Percentiles rank a stretch among this genome's conserved stretches.
phyloP scores from a whole-genome alignment of 2,797 vertebrate genomes.

The Peromyscus melanophrys region DNA sequence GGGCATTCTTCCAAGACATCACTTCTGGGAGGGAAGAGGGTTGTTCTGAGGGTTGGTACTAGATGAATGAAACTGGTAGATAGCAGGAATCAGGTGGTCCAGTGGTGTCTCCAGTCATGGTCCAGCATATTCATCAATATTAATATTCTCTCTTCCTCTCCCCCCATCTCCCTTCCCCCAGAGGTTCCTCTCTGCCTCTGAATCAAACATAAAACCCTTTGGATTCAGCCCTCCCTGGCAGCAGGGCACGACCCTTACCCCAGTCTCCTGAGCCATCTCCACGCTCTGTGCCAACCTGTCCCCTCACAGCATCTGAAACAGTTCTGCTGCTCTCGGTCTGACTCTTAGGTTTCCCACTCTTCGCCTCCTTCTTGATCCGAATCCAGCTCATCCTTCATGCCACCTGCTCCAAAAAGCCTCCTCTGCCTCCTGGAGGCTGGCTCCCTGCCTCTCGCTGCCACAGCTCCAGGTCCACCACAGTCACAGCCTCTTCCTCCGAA shows the following conservation, averaged over 20 bases:
- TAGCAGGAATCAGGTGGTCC: background rate
- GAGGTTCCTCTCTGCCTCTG: background rate
- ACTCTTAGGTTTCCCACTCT: background rate
- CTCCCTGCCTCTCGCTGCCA: background rate
- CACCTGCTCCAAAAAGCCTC: background rate
- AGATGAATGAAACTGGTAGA: background rate
- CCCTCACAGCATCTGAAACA: background rate
- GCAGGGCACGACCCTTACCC: too few relatives aligned
- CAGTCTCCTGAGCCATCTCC: background rate
- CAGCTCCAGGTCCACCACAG: too few relatives aligned
- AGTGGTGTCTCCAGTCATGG: background rate
- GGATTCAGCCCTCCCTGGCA: background rate
- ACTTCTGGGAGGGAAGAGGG: too few relatives aligned
- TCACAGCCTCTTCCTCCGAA: background rate
- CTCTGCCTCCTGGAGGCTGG: background rate
- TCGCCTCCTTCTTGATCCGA: constrained; percentile 24
- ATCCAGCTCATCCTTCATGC: background rate
- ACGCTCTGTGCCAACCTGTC: background rate
- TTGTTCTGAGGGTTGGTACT: background rate
- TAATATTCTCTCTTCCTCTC: background rate
- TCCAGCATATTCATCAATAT: background rate
- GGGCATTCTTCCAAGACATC: background rate
- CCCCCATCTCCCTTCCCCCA: background rate
- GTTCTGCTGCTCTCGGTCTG: background rate
- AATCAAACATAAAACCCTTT: background rate